Conservation (phyloP, 2,113 vertebrate genomes). For the Tychaedon coryphoeus region DNA sequence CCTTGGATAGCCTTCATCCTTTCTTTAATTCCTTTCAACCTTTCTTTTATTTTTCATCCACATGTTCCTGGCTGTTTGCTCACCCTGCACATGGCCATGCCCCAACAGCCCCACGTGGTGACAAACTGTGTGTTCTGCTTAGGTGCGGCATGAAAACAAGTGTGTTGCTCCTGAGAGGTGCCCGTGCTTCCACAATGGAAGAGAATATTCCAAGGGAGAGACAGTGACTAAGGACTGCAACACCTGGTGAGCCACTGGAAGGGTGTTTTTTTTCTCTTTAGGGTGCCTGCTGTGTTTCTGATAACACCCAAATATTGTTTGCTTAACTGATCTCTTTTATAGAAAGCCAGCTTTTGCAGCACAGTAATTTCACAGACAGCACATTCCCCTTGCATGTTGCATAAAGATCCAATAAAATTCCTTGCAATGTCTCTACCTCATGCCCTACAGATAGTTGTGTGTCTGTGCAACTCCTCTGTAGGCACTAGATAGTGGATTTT, state of each 20-base stretch:
- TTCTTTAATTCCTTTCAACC: not conserved
- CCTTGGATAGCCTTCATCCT: not conserved
- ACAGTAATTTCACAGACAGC: not conserved
- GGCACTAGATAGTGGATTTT: not conserved
- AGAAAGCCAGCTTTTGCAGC: not conserved
- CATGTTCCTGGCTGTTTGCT: not conserved
- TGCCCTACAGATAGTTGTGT: not conserved
- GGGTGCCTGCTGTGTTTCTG: not conserved
- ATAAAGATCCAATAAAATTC: not conserved
- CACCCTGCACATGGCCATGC: accelerated
- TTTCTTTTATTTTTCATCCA: not conserved
- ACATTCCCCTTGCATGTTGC: not conserved
- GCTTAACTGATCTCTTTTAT: not conserved
- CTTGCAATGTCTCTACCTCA: not conserved
- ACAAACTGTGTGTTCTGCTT: not conserved
- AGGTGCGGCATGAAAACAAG: constrained; percentile 85
- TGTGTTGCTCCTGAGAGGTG: constrained; percentile 86
- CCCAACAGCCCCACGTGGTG: not conserved
- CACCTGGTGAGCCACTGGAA: constrained; percentile 83
- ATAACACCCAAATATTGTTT: not conserved
- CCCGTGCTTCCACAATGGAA: constrained; percentile 92
- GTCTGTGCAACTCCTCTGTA: not conserved
- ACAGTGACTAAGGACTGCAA: constrained; percentile 86
- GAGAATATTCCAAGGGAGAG: constrained; percentile 80
- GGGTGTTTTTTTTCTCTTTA: not conserved